These are phyloP conservation scores for Toxotes chatareus DNA, from an alignment of 2,113 vertebrate species.

Conservation along the genomic window DNA sequence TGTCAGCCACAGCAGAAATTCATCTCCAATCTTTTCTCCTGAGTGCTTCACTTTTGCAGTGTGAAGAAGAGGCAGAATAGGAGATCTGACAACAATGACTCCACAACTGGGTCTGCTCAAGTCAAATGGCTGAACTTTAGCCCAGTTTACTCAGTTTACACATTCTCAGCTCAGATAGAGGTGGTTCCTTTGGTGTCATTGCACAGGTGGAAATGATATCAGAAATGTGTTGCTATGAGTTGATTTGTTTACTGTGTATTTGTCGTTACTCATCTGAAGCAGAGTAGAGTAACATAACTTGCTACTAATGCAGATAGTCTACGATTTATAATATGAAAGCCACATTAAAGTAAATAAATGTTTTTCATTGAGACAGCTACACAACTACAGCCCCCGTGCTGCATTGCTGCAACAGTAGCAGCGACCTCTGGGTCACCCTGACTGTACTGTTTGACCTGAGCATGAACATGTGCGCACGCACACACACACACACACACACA, in stretches of 20 bases:
- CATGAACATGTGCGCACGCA: slow-evolving; percentile 13
- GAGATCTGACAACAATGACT: not conserved
- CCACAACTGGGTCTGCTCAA: not conserved
- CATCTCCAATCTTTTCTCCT: no score
- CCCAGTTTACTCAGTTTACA: slow-evolving; percentile 12
- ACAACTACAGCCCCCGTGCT: not conserved
- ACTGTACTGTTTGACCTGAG: slow-evolving; percentile 58
- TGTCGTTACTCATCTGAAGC: no score
- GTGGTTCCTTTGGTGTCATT: not conserved
- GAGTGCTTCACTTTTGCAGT: no score
- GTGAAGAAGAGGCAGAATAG: not conserved
- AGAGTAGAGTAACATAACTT: not conserved
- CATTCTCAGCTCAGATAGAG: not conserved
- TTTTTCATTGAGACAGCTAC: not conserved
- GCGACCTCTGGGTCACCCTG: slow-evolving; percentile 45
- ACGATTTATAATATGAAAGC: no score
- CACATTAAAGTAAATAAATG: no score
- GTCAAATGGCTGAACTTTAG: slow-evolving; percentile 3
- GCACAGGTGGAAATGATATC: not conserved
- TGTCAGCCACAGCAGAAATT: no score
- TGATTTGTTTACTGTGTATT: no score
- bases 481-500: slow-evolving; percentile 21
- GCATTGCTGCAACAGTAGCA: not conserved
- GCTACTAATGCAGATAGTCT: no score
- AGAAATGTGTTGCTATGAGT: no score